These are phyloP conservation scores for Oryzias melastigma DNA, from an alignment of 2,113 vertebrate species.

Conservation along the genomic window DNA sequence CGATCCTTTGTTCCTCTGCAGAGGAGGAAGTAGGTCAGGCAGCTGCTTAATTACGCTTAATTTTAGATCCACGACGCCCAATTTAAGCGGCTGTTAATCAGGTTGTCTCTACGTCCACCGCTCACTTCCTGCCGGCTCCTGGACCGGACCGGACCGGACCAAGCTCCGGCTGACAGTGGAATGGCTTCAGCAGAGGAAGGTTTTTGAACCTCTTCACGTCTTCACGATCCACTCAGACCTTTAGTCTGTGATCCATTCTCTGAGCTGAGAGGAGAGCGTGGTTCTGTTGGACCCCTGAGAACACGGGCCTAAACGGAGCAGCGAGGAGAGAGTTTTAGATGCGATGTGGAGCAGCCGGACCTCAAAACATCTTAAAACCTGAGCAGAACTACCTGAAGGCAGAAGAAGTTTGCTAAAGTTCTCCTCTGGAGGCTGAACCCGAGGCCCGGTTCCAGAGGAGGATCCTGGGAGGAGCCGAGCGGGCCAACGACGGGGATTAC, in stretches of 20 bases:
- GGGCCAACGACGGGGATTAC: constrained; percentile 19
- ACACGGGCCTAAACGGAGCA: no score
- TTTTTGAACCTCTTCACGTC: neutral
- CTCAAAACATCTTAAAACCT: no score
- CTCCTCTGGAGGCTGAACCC: no score
- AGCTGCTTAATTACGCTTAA: constrained; percentile 50
- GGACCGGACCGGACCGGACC: constrained; percentile 15
- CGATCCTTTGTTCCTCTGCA: constrained; percentile 3
- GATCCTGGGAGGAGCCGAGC: neutral
- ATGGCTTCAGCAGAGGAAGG: neutral
- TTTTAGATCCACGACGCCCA: constrained; percentile 43
- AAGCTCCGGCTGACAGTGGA: constrained; percentile 4
- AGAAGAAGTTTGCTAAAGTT: no score
- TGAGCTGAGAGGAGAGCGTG: no score
- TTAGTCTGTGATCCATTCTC: no score
- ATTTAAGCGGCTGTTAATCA: constrained; percentile 46
- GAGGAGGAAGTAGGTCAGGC: constrained; percentile 42
- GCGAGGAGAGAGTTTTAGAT: no score
- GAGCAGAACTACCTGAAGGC: no score
- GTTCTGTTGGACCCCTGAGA: no score
- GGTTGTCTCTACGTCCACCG: constrained; percentile 22
- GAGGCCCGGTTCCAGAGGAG: no score
- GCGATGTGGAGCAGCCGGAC: no score
- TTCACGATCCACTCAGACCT: no score
- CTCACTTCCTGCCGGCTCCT: constrained; percentile 8